These are phyloP conservation scores for Leuciscus idus DNA, from an alignment of 2,113 vertebrate species.

Conservation along the genomic window DNA sequence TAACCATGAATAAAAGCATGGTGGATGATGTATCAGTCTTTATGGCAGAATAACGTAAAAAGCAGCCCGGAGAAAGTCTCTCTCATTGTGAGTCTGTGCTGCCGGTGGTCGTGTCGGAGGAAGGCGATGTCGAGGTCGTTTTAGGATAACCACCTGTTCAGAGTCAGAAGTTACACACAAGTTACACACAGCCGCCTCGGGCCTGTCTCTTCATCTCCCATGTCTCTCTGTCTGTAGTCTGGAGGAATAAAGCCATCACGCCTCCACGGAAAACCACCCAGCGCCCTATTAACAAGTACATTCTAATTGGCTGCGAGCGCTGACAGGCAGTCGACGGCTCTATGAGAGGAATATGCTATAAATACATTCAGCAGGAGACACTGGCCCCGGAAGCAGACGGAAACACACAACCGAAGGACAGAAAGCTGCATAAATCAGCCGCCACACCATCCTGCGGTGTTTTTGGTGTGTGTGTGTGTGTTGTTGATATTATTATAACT, in stretches of 20 bases:
- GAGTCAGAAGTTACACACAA: slow-evolving; percentile 21
- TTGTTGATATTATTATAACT: slow-evolving; percentile 2
- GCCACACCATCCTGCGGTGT: slow-evolving; percentile 36
- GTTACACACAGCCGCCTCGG: background rate
- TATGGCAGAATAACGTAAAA: background rate
- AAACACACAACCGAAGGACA: slow-evolving; percentile 65
- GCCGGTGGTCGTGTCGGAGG: slow-evolving; percentile 1
- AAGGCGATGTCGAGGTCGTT: slow-evolving; percentile 58
- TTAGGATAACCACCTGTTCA: slow-evolving; percentile 42
- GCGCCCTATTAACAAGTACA: slow-evolving; percentile 68
- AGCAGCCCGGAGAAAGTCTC: background rate
- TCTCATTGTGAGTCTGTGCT: background rate
- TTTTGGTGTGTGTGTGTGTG: background rate
- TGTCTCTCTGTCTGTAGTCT: slow-evolving; percentile 31
- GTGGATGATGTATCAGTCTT: background rate
- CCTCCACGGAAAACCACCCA: slow-evolving; percentile 36
- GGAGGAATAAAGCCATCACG: slow-evolving; percentile 62
- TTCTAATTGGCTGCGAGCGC: slow-evolving; percentile 66
- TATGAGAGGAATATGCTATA: slow-evolving; percentile 52
- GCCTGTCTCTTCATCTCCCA: slow-evolving; percentile 17
- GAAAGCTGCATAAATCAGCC: slow-evolving; percentile 62
- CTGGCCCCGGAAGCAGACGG: slow-evolving; percentile 39
- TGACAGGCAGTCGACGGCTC: slow-evolving; percentile 56
- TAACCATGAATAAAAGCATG: too few species aligned
- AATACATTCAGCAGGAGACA: slow-evolving; percentile 52